A percentile compares a stretch with the other conserved stretches of the same genome.
These are phyloP conservation scores for Drosophila kepulauana DNA, from an alignment of 1,140 invertebrate species.

Conservation along the genomic window DNA sequence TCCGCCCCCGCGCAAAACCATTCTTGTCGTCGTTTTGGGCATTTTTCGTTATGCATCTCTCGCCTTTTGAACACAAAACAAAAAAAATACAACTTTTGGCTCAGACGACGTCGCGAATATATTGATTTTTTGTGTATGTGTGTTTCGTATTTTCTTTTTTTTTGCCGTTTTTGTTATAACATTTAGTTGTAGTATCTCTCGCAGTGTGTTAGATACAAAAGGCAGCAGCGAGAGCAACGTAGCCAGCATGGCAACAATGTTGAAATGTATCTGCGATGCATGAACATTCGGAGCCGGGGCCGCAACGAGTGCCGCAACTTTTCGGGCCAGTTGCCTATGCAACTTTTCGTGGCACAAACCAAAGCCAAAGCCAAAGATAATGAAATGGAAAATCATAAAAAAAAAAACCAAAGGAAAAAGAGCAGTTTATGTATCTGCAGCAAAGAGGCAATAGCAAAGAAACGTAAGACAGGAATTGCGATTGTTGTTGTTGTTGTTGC, in stretches of 20 bases:
- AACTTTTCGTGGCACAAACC: conserved; percentile 32
- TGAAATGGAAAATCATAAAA: conserved; percentile 28
- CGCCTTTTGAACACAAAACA: conserved; percentile 24
- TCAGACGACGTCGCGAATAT: conserved; percentile 26
- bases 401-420: neutral
- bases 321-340: conserved; percentile 17
- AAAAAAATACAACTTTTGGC: conserved; percentile 20
- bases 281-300: conserved; percentile 13
- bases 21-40: conserved; percentile 9
- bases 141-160: too few relatives aligned
- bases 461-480: conserved; percentile 28
- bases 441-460: conserved; percentile 10
- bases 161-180: conserved; percentile 12
- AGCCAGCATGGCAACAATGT: conserved; percentile 40
- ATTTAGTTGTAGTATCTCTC: conserved; percentile 19
- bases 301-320: conserved; percentile 15
- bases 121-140: conserved; percentile 21
- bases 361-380: conserved; percentile 11
- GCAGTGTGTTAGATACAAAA: conserved; percentile 16
- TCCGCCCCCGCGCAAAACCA: neutral
- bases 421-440: conserved; percentile 23
- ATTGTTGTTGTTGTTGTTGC: conserved; percentile 17
- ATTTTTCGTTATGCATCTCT: conserved; percentile 33
- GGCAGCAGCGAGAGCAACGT: neutral
- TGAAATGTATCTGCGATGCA: conserved; percentile 38